These are phyloP conservation scores for Platysternon megacephalum DNA, from an alignment of 2,113 vertebrate species.

Conservation along the genomic window DNA sequence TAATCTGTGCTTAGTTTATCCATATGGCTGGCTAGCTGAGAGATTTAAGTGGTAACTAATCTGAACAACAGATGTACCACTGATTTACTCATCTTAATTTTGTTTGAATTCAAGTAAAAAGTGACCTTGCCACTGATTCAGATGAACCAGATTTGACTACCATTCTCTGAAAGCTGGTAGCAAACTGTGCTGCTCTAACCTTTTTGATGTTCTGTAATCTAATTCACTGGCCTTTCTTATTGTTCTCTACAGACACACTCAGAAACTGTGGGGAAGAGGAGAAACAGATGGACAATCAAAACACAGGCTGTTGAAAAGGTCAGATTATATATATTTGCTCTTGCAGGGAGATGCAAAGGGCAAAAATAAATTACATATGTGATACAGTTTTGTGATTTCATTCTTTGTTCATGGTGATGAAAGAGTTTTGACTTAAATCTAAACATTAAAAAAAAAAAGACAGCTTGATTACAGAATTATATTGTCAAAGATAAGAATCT, in stretches of 20 bases:
- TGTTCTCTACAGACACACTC: neutral
- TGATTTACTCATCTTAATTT: slow-evolving; percentile 57
- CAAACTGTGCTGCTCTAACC: slow-evolving; percentile 32
- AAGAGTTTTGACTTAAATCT: neutral
- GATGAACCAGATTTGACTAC: neutral
- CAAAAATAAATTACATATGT: neutral
- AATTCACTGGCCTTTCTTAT: neutral
- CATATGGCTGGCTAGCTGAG: slow-evolving; percentile 34
- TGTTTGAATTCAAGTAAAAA: slow-evolving; percentile 53
- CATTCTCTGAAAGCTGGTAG: slow-evolving; percentile 30
- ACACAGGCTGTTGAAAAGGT: neutral
- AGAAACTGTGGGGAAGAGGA: neutral
- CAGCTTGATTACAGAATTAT: neutral
- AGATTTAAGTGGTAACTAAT: slow-evolving; percentile 60
- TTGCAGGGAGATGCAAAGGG: neutral
- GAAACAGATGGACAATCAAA: neutral
- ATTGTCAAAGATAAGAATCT: neutral
- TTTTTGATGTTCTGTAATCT: neutral
- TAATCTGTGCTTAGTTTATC: slow-evolving; percentile 58
- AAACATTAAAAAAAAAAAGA: neutral
- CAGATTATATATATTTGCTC: rapidly evolving
- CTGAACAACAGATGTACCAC: slow-evolving; percentile 43
- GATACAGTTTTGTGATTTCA: neutral
- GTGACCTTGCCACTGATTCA: slow-evolving; percentile 9
- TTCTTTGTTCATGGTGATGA: neutral